Evolutionary conservation across 92 coral and sea anemone genomes (phyloP).

Genomic region (Zoanthus sociatus): DNA sequence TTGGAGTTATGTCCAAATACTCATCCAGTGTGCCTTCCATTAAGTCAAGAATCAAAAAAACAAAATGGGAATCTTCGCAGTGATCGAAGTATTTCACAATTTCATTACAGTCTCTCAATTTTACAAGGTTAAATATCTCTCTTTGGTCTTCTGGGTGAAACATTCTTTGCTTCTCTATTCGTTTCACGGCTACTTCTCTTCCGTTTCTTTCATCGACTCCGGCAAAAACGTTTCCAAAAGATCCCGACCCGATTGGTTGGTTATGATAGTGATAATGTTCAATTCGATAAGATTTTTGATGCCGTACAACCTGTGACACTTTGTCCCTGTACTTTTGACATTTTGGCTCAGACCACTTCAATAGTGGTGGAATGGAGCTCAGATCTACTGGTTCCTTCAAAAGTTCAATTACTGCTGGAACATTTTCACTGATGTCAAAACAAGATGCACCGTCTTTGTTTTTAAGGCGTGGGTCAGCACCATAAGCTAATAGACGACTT

Average conservation of each 20-base stretch:
- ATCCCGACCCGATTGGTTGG: slow-evolving; percentile 19
- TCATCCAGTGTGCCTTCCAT: slow-evolving; percentile 31
- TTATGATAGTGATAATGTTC: slow-evolving; percentile 5
- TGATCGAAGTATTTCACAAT: slow-evolving; percentile 24
- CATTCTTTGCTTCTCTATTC: slow-evolving; percentile 20
- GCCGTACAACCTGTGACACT: slow-evolving; percentile 21
- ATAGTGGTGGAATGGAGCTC: background rate
- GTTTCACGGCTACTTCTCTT: slow-evolving; percentile 40
- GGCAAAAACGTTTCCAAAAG: slow-evolving; percentile 33
- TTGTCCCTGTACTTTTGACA: background rate
- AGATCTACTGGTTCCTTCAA: slow-evolving; percentile 1
- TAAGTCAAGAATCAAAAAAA: slow-evolving; percentile 27
- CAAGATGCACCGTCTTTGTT: background rate
- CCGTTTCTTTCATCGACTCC: slow-evolving; percentile 32
- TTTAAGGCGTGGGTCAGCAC: background rate
- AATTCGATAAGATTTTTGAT: background rate
- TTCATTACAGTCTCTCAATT: slow-evolving; percentile 20
- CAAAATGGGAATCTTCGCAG: background rate
- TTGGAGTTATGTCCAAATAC: background rate
- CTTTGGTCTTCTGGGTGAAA: slow-evolving; percentile 32
- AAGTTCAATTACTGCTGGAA: background rate
- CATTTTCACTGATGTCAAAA: background rate
- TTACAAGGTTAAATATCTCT: slow-evolving; percentile 26
- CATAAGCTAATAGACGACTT: background rate
- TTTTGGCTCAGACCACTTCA: slow-evolving; percentile 34